Base-by-base conservation (phyloP, 2,797 vertebrate species). In the Loris lydekkerianus region DNA sequence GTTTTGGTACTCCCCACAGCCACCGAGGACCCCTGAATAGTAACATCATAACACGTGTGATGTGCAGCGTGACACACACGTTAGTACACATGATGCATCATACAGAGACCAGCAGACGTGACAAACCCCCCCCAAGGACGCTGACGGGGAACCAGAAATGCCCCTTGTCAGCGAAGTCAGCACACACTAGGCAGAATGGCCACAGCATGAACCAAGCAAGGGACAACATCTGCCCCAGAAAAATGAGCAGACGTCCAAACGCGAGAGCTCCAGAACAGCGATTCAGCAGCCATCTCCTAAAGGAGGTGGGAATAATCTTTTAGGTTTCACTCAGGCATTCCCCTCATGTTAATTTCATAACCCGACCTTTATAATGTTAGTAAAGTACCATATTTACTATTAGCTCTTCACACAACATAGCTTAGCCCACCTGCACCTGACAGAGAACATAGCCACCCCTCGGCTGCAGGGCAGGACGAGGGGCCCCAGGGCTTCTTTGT, bases 271-370 rank as follows among this genome's bases (percentile, higher is more conserved):
- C 18, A 43, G 40, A 84, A 92, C 0, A 72, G 49, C 3, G 1
- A 88, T n/a, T 80, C 63, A 86, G 84, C 15, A 91, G 86, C 72
- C 87, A 88, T 34, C 77, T 93, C 49, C 87, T 43, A 87, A 86
- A 46, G 77, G 84, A 95, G 60, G 91, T 89, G 31, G 67, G 96
- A 95, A 87, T 92, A 89, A 86, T 89, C 89, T 94, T 87, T 72
- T 87, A 95, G 70, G 58, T 84, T 70, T 85, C 61, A 85, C 40
- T 61, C 20, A 29, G 94, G 76, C 53, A 92, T 91, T 91, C 40
- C 49, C 11, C 85, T 85, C 86, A 25, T 77, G 86, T 95, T 91
- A 97, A 93, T 96, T 96, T 95, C 80, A 77, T n/a, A 96, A 82
- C 10, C 81, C 3, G 2, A 56, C 89, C 91, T 95, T 96, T 95